Base-by-base conservation (phyloP, 2,113 vertebrate genomes). In the Corythornis cristatus region DNA sequence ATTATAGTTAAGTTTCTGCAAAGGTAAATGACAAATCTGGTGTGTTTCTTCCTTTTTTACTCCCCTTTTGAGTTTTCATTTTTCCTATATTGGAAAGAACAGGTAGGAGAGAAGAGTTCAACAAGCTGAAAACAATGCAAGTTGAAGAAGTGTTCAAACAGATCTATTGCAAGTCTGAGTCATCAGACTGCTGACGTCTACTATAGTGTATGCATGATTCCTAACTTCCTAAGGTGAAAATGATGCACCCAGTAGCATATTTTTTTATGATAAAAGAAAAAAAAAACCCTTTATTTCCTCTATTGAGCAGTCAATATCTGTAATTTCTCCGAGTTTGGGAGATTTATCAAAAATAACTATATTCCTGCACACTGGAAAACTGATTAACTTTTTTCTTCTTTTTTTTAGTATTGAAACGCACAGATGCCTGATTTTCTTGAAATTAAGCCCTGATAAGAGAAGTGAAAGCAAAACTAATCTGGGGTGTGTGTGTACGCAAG, bases 151-250 rank as follows among this genome's bases (percentile, higher is more conserved):
- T 21, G 9, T 57, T 81, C 3, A 0, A 35, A 72, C 9, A 74
- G 48, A 11, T 16, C 54, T 46, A 35, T n/a, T 42, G 9, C 20
- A 70, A 56, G 33, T 33, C 53, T 66, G 15, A 21, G 23, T 61
- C 4, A 2, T 16, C 20, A 58, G 23, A 43, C 20, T 13, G 48
- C 45, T 1, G 4, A 31, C 29, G 54, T 18, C 2, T 2, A 18
- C 40, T 23, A 10, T 3, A 2, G 23, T 14, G n/a, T 57, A 10
- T 54, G 33, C 12, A 12, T 4, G 5, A 15, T 58, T 83, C n/a
- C 13, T n/a, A 29, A 31, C 29, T 79, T 60, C 31, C 37, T 65
- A 12, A 54, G 28, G 12, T 45, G 45, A 70, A 64, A 70, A 64
- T 10, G 3, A 53, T 43, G 31, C 26, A 48, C 29, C 15, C 12